A percentile compares a stretch with the other conserved stretches of the same genome.
These are phyloP conservation scores for Tupaia chinensis DNA, from an alignment of 2,113 vertebrate genomes.

Conservation along the genomic window DNA sequence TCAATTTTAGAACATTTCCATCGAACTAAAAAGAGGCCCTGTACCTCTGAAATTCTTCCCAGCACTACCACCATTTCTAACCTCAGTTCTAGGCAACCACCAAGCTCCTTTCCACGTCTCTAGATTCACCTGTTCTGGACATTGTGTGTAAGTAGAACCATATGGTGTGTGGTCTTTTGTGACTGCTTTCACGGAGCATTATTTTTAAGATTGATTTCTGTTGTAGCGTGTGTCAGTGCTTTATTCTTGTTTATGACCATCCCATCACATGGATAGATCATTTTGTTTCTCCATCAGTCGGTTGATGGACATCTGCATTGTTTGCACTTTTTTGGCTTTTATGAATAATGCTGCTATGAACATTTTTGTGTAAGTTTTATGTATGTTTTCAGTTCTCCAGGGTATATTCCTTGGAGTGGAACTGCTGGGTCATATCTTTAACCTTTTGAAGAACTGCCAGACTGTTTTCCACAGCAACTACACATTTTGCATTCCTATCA, in stretches of 20 bases:
- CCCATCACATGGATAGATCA: background rate
- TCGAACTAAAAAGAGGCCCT: background rate
- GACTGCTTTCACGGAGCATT: background rate
- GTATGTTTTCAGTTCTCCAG: background rate
- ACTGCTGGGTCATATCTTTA: background rate
- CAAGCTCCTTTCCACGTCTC: background rate
- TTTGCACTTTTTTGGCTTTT: background rate
- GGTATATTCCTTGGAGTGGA: background rate
- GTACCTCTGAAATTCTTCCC: background rate
- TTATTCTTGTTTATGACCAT: background rate
- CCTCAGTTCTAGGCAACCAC: background rate
- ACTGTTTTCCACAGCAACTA: background rate
- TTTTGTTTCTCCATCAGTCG: background rate
- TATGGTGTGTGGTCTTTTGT: background rate
- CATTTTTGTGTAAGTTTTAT: background rate
- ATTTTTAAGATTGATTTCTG: background rate
- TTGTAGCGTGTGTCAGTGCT: background rate
- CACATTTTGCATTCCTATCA: background rate
- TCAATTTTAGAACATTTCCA: constrained; percentile 51
- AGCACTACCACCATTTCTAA: background rate
- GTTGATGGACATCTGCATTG: background rate
- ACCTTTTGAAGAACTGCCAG: constrained; percentile 11
- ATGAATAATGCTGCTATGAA: constrained; percentile 15
- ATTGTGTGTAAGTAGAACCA: background rate
- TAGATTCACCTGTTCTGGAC: background rate